Conservation (phyloP, 2,797 vertebrate species). For the Pantherophis vulpinus region DNA sequence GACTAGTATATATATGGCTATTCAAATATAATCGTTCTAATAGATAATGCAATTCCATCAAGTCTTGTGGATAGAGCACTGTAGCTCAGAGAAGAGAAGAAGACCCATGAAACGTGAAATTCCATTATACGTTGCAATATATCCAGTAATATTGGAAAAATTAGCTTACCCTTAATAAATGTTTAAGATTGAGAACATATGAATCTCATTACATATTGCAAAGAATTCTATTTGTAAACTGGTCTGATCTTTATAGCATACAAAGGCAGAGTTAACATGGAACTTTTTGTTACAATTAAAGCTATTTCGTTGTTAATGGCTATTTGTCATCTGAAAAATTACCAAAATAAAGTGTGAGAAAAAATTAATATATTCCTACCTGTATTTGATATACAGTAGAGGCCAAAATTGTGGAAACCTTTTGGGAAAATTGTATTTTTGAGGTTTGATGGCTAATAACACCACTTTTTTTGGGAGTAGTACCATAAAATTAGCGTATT, state of each 20-base stretch:
- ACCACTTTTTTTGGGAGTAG: too few relatives aligned
- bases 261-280: not conserved
- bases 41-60: not conserved
- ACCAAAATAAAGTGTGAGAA: not conserved
- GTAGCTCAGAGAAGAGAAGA: not conserved
- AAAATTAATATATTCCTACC: not conserved
- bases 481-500: too few relatives aligned
- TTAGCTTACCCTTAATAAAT: slow-evolving; percentile 19
- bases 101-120: slow-evolving; percentile 9
- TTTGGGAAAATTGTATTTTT: too few relatives aligned
- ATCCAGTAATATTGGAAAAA: slow-evolving; percentile 20
- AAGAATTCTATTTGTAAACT: slow-evolving; percentile 27
- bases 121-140: slow-evolving; percentile 1
- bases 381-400: rapidly evolving
- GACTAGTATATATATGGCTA: not conserved
- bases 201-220: slow-evolving; percentile 18
- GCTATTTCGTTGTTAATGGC: not conserved
- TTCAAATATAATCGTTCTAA: not conserved
- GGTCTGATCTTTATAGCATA: slow-evolving; percentile 21
- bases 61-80: not conserved
- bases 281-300: not conserved
- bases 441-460: too few relatives aligned
- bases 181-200: not conserved
- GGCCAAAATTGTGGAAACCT: too few relatives aligned
- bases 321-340: not conserved